Evolutionary conservation across 2,888 invertebrate genomes (phyloP), one percentile per base, ranked within the genome.

Genomic region (Pseudoips prasinana): DNA sequence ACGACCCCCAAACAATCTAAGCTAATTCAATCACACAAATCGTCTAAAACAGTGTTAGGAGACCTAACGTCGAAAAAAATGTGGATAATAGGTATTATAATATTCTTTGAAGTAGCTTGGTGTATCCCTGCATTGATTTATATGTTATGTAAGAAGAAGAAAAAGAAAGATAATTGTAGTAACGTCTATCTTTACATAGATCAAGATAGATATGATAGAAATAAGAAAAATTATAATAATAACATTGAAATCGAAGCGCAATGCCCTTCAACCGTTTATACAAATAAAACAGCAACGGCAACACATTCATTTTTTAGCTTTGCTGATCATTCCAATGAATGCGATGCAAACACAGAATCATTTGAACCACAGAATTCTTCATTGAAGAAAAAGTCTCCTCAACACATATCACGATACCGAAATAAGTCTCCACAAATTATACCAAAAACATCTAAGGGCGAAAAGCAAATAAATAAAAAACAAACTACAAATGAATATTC

Each of bases 71-170:
- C 65, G 3, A 82, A 67, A 33, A 81, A 80, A 48, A 55, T 66
- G 33, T 36, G 71, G 7, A 44, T 86, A 18, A 42, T 86, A 35
- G 25, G 49, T 1, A 22, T 73, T 7, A 65, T 86, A 34, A 35
- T 86, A 11, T 24, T 78, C 4, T 34, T 84, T 4, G 85, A 86
- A 67, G 23, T 84, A 19, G 47, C 66, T 8, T 85, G 83, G 79
- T 85, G 83, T 39, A 54, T 83, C 7, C 72, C 68, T 8, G 62
- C 68, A n/a, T 35, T 72, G 9, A 37, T 62, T 7, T 73, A 52
- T 33, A 30, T 73, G 25, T 11, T 58, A 20, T 65, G 41, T 28
- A 28, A 64, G 43, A 46, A 57, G 46, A 8, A 49, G 41, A 1
- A 44, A 54, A 57, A 45, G 17, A 55, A 45, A 25, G 40, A 37